Base-by-base conservation (phyloP, 1,140 invertebrate species). In the Papilio polytes region DNA sequence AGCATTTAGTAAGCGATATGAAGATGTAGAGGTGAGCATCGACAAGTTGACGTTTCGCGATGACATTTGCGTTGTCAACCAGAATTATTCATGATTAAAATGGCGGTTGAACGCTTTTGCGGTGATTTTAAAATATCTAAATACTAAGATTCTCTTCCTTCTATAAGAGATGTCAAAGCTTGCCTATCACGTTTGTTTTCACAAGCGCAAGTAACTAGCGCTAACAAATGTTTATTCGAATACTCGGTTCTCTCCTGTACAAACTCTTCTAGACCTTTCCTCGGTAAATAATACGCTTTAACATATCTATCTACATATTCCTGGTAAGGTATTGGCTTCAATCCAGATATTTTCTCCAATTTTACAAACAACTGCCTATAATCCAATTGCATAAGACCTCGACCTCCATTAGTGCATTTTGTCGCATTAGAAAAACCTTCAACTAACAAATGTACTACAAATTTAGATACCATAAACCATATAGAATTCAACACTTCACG, bases 371-470 rank as follows among this genome's bases (percentile, higher is more conserved):
- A 97, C 91, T 99, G 99, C 31, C 98, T 98, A 92, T 99, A 99
- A 96, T 99, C 99, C 4, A 99, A 95, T 91, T 99, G 99, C 99
- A 99, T 99, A 3, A 99, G 92, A 0, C 98, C 99, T 81, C 99
- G 95, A 1, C 99, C 99, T 84, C 98, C 99, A 85, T 99, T 99
- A 0, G 98, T 98, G 95, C 99, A 99, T 92, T 99, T 99, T 85
- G 98, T 98, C 1, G 98, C 98, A 89, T 96, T 97, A 9, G 98
- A 97, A 95, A 98, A 99, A 8, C 99, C 99, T 96, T 99, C 98
- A 0, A 99, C 98, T 83, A 99, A 96, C 10, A 98, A 97, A 88
- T 97, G 97, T 46, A 98, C 97, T 18, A 98, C 96, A 74, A 98
- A 96, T 90, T 97, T 97, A 0, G 98, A 97, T 72, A 98, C 96